Evolutionary conservation across 2,797 vertebrate genomes (phyloP), one percentile per base, ranked within the genome.

Genomic region (Chelidonichthys spinosus): DNA sequence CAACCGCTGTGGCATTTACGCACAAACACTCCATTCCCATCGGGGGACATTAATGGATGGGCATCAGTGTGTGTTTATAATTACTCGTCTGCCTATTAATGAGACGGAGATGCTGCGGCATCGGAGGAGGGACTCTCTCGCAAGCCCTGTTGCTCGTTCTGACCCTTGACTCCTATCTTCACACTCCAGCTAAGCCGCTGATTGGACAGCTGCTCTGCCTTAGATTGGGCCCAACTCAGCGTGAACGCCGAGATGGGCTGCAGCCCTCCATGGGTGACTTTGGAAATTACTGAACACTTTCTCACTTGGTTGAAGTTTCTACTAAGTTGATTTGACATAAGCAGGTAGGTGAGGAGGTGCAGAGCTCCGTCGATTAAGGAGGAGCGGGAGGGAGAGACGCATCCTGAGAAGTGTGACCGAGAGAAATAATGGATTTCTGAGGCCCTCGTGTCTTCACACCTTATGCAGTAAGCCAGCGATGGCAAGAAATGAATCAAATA

Each of bases 191-290:
- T 89, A 87, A 86, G 91, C 88, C 58, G 85, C 86, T 90, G 92
- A 93, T 93, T 91, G 89, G 88, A 91, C 91, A 92, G 92, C 89
- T 92, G 92, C 88, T 89, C 63, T 15, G 74, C 85, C 85, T 87
- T 87, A 85, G 84, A 90, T 90, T 67, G 73, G 69, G 88, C 75
- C 81, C 88, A 90, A 84, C 85, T 63, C 86, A 76, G 90, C 84
- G 81, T 92, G 91, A 91, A 91, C 82, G 79, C 61, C 40, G 61
- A 89, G 88, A 91, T 84, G 85, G 84, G 86, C 75, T 85, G 58
- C 33, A 10, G 79, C 82, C 60, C 88, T 85, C 81, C 75, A 49
- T 80, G 85, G 78, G 84, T 88, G 87, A 90, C 85, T 90, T 76
- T 87, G 88, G 83, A 89, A 90, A 91, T 87, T 79, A 76, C 86